Percentiles rank a stretch among this genome's conserved stretches.
Conservation (phyloP, 2,888 invertebrate genomes). For the Tridacna gigas region DNA sequence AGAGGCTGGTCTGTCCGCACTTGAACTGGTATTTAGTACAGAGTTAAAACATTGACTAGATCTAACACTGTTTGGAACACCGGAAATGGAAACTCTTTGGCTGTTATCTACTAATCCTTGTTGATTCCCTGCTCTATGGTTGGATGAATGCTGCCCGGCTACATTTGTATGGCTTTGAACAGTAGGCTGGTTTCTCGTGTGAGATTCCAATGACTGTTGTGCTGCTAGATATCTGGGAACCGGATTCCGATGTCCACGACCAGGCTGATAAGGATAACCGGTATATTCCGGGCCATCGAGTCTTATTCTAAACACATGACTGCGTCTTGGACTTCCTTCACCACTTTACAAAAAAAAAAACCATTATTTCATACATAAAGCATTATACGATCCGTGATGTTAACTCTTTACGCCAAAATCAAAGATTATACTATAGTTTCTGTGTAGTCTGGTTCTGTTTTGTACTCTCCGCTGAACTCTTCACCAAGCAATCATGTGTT, state of each 20-base stretch:
- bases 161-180: neutral
- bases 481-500: too few relatives aligned
- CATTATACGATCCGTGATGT: too few relatives aligned
- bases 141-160: neutral
- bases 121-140: neutral
- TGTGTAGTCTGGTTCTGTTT: too few relatives aligned
- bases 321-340: neutral
- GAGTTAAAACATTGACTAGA: neutral
- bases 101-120: neutral
- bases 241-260: neutral
- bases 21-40: neutral
- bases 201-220: neutral
- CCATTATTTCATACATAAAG: too few relatives aligned
- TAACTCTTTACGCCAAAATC: too few relatives aligned
- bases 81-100: neutral
- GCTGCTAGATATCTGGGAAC: neutral
- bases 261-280: neutral
- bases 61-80: neutral
- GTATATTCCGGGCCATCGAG: constrained; percentile 10
- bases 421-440: too few relatives aligned
- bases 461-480: too few relatives aligned
- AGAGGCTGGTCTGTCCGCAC: neutral
- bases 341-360: neutral
- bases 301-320: constrained; percentile 23
- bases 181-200: neutral